Evolutionary conservation across 2,888 invertebrate genomes (phyloP).

Genomic region (Xylota segnis): DNA sequence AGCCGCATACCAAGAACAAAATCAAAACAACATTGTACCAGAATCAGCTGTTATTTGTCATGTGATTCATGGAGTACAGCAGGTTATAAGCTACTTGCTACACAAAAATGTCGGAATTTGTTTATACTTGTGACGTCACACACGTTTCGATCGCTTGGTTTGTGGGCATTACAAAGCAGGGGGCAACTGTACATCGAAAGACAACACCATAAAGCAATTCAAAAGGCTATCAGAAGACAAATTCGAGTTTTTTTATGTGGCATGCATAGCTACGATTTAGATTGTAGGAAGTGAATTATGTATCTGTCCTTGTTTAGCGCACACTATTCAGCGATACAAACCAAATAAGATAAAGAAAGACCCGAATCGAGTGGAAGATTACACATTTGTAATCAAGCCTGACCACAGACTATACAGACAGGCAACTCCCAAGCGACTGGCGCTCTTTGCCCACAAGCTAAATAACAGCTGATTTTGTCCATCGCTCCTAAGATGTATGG

Average conservation of each 20-base stretch:
- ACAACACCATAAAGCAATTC: not conserved
- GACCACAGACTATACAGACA: no score
- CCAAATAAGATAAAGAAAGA: not conserved
- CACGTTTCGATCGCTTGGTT: not conserved
- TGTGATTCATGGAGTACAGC: not conserved
- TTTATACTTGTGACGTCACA: not conserved
- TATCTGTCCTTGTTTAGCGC: not conserved
- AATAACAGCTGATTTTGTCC: no score
- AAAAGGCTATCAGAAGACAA: not conserved
- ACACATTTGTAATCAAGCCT: not conserved
- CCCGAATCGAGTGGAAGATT: not conserved
- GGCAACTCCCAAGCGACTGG: no score
- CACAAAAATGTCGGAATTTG: not conserved
- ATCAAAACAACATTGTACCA: not conserved
- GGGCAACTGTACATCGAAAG: not conserved
- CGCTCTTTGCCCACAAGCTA: no score
- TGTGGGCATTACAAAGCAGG: not conserved
- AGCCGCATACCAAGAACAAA: not conserved
- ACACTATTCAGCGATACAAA: not conserved
- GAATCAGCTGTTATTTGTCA: conserved; percentile 36
- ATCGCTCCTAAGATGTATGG: no score
- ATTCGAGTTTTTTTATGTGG: not conserved
- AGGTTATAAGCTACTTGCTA: not conserved
- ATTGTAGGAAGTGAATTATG: not conserved
- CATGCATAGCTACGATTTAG: not conserved